A percentile compares a stretch with the other conserved stretches of the same genome.
phyloP scores from a whole-genome alignment of 2,888 invertebrate genomes.

The Tachina lurida region DNA sequence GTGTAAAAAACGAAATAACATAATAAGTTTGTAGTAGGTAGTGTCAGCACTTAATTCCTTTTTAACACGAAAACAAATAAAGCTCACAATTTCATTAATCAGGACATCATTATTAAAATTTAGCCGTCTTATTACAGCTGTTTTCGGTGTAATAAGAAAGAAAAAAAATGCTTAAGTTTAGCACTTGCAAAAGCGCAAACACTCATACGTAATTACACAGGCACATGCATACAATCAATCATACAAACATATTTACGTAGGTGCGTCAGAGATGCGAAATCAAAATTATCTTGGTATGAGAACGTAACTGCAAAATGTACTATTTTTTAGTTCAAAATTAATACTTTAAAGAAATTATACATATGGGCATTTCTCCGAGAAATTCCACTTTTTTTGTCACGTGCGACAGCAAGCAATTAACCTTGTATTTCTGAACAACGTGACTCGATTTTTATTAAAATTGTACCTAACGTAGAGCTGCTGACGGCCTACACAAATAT shows the following conservation, averaged over 20 bases:
- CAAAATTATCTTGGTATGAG: neutral
- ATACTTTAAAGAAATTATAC: too few relatives aligned
- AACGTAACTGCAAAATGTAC: too few relatives aligned
- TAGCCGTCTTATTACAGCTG: slow-evolving; percentile 55
- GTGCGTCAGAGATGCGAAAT: slow-evolving; percentile 6
- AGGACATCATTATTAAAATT: slow-evolving; percentile 57
- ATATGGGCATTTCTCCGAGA: too few relatives aligned
- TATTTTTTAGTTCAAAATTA: too few relatives aligned
- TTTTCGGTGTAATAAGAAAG: slow-evolving; percentile 32
- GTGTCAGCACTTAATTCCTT: slow-evolving; percentile 4
- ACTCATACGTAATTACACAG: neutral
- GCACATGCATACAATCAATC: too few relatives aligned
- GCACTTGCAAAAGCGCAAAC: slow-evolving; percentile 7
- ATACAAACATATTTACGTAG: too few relatives aligned
- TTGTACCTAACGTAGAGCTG: too few relatives aligned
- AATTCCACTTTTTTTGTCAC: too few relatives aligned
- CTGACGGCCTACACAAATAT: too few relatives aligned
- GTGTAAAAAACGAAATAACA: slow-evolving; percentile 36
- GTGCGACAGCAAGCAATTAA: too few relatives aligned
- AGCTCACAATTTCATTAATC: slow-evolving; percentile 46
- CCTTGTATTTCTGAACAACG: too few relatives aligned
- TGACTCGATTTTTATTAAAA: too few relatives aligned
- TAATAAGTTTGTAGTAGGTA: slow-evolving; percentile 26
- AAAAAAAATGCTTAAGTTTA: slow-evolving; percentile 10
- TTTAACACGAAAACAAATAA: slow-evolving; percentile 29